These are phyloP conservation scores for Cryptoleucopteryx plumbea DNA, from an alignment of 2,113 vertebrate species.

Conservation along the genomic window DNA sequence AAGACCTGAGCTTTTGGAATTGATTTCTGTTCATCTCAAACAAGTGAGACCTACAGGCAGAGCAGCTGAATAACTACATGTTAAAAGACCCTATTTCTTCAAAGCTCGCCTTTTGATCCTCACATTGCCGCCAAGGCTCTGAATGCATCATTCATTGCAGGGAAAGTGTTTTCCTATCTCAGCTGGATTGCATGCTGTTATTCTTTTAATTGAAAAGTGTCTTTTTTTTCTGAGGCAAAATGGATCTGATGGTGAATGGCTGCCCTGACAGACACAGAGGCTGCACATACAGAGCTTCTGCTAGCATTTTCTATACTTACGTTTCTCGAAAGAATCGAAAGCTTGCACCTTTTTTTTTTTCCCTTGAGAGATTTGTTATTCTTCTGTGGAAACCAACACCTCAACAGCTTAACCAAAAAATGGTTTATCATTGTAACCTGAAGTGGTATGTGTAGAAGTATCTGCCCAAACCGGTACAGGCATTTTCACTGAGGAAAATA, in stretches of 20 bases:
- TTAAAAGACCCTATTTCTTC: slow-evolving; percentile 11
- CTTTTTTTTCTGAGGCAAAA: slow-evolving; percentile 4
- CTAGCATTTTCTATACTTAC: neutral
- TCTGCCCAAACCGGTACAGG: neutral
- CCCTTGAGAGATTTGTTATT: neutral
- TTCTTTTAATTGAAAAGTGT: neutral
- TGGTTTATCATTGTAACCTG: neutral
- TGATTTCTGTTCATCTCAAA: slow-evolving; percentile 20
- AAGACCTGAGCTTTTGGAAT: slow-evolving; percentile 4
- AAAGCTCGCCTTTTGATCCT: slow-evolving; percentile 34
- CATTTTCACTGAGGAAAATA: neutral
- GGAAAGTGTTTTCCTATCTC: neutral
- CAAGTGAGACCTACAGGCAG: neutral
- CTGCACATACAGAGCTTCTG: neutral
- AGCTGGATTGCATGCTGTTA: neutral
- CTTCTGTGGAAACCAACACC: neutral
- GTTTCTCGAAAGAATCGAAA: neutral
- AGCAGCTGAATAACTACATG: slow-evolving; percentile 8
- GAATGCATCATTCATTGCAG: slow-evolving; percentile 9
- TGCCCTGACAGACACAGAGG: neutral
- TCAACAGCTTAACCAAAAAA: neutral
- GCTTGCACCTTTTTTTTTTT: neutral
- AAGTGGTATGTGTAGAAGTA: neutral
- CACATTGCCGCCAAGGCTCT: neutral
- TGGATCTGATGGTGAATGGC: neutral